Evolutionary conservation across 2,888 invertebrate species (phyloP), one percentile per base, ranked within the genome.

Genomic region (Nomada lathburiana): DNA sequence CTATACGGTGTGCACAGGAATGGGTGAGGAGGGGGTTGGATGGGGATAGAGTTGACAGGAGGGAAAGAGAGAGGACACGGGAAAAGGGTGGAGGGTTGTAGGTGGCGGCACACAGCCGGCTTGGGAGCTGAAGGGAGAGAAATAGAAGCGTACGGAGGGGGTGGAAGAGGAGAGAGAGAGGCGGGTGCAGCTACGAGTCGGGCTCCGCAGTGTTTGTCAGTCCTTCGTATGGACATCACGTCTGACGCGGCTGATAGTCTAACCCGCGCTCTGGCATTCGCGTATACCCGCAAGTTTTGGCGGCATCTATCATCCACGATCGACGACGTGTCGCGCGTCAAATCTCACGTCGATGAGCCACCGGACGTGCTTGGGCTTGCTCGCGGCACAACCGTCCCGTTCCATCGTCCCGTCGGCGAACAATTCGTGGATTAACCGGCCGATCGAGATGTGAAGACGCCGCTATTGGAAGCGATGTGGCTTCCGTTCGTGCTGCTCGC

Each of bases 401-500:
- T 36, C 75, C 36, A 20, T 36, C 59, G 42, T 60, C 42, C 26
- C 26, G 11, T 20, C 76, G 70, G 20, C 59, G 52, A 68, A 59
- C 20, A 10, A 74, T 64, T 72, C 60, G 68, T 57, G 80, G 79
- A 80, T 62, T 26, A 69, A 67, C 23, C 73, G 74, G 71, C 52
- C 69, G 76, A 72, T 80, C 87, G 88, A 80, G 83, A 88, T 88
- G 88, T 88, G 88, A 88, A 84, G 84, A 75, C 77, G 70, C 63
- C 72, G 86, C 36, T 10, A 62, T 64, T 73, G 86, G 84, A 85
- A 88, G 90, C 88, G 82, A 92, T 92, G 93, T 92, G 92, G 92
- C 89, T 91, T 84, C 89, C 91, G 90, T 88, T 89, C 78, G 86
- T 93, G 77, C 89, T 93, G 86, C 90, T 93, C 89, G 93, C 92